phyloP scores from a whole-genome alignment of 2,113 vertebrate genomes.

The Origma solitaria region DNA sequence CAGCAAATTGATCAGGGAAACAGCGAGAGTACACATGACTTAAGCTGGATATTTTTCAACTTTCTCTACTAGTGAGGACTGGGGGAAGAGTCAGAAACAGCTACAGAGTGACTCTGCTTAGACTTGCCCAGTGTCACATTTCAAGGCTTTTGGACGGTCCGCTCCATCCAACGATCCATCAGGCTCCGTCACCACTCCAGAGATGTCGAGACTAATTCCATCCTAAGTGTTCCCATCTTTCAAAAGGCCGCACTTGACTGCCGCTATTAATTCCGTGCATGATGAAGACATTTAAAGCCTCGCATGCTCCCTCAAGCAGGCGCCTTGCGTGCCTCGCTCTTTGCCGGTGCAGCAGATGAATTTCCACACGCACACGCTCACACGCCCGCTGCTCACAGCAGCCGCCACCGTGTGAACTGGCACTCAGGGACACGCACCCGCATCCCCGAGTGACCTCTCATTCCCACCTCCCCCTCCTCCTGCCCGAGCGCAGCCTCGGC shows the following conservation, averaged over 20 bases:
- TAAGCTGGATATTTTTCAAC: not conserved
- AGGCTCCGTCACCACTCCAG: not conserved
- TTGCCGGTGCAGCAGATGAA: not conserved
- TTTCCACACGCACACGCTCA: not conserved
- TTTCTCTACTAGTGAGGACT: not conserved
- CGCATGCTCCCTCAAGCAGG: not conserved
- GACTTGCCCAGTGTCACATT: not conserved
- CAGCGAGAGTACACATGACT: not conserved
- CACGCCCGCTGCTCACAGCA: not conserved
- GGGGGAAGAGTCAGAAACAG: not conserved
- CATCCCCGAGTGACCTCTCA: not conserved
- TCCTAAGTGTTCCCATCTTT: not conserved
- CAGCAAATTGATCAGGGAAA: not conserved
- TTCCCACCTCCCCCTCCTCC: not conserved
- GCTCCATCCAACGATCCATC: not conserved
- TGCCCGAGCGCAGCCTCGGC: accelerated
- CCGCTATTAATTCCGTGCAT: not conserved
- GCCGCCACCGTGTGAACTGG: not conserved
- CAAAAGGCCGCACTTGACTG: not conserved
- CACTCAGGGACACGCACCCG: not conserved
- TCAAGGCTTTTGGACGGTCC: not conserved
- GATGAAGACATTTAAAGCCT: constrained; percentile 26
- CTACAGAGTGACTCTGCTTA: not conserved
- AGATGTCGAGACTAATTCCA: not conserved
- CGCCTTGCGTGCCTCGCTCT: not conserved